Base-by-base conservation (phyloP, 2,888 invertebrate species). In the Arenicola marina region DNA sequence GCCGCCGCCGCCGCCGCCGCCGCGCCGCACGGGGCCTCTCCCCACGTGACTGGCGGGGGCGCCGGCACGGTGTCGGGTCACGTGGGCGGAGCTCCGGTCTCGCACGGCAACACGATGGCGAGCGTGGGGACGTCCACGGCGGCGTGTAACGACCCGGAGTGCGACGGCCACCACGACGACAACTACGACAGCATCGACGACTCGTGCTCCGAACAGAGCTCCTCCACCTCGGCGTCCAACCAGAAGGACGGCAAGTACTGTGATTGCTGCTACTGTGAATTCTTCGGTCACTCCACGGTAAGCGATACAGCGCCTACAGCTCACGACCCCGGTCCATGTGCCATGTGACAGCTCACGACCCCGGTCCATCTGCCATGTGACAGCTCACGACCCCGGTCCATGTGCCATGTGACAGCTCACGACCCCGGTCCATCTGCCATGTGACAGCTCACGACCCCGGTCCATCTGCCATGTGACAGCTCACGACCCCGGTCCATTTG, bases 231-330 rank as follows among this genome's bases (percentile, higher is more conserved):
- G 21, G 80, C 82, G 11, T 84, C 84, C 44, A 82, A 78, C 68
- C 82, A 82, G 73, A 82, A 82, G 66, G 85, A 84, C 71, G 83
- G 83, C 51, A 83, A 85, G 72, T 86, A 86, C 75, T 91, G 91
- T 80, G 89, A 90, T 62, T 91, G 91, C 77, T 91, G 91, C 76
- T 91, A 91, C 77, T 91, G 91, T 78, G 90, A 91, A 72, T 90
- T 91, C n/a, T 91, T 91, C 73, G 91, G 91, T 48, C 91, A 90
- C 72, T 89, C 89, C 61, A 89, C 79, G 73, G 84, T 84, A 71
- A 78, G 82, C 75, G 7, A 7, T 48, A n/a, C n/a, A n/a, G n/a
- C n/a, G n/a, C n/a, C n/a, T n/a, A n/a, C n/a, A n/a, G n/a, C n/a
- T n/a, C n/a, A n/a, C n/a, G n/a, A n/a, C n/a, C n/a, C n/a, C n/a